phyloP scores from a whole-genome alignment of 2,888 invertebrate species.

The Allophyes oxyacanthae region DNA sequence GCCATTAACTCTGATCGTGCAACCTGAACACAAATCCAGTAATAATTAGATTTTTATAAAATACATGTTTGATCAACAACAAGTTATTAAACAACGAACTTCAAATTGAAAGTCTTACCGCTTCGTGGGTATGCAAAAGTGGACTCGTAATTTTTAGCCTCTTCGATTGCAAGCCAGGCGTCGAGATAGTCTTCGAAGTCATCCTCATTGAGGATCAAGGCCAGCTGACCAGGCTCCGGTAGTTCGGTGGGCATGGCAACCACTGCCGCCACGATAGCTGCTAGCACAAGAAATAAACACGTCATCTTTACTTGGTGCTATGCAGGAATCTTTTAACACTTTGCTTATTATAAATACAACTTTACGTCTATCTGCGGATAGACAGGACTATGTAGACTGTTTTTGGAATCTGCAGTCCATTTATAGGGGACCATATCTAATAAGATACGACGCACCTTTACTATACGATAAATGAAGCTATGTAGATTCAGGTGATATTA shows the following conservation, averaged over 20 bases:
- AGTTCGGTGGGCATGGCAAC: slow-evolving; percentile 58
- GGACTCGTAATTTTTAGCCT: slow-evolving; percentile 64
- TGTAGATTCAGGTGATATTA: slow-evolving; percentile 13
- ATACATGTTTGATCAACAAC: too few relatives aligned
- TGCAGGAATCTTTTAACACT: not conserved
- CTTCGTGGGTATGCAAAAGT: slow-evolving; percentile 52
- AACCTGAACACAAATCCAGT: slow-evolving; percentile 64
- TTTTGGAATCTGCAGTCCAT: not conserved
- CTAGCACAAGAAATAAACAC: slow-evolving; percentile 51
- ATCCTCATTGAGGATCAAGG: slow-evolving; percentile 74
- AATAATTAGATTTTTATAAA: not conserved
- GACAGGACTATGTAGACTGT: not conserved
- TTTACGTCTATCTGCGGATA: not conserved
- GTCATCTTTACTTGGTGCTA: slow-evolving; percentile 9
- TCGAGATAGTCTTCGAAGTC: slow-evolving; percentile 83
- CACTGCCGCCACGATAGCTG: slow-evolving; percentile 54
- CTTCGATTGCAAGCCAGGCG: slow-evolving; percentile 71
- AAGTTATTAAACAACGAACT: too few relatives aligned
- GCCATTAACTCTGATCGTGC: slow-evolving; percentile 81
- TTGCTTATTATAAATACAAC: not conserved
- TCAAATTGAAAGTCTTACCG: slow-evolving; percentile 59
- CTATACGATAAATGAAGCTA: slow-evolving; percentile 4
- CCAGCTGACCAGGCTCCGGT: slow-evolving; percentile 74
- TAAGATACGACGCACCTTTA: slow-evolving; percentile 1
- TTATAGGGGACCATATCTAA: slow-evolving; percentile 8